These are phyloP conservation scores for Brachyptera putata DNA, from an alignment of 2,888 invertebrate genomes.

Conservation along the genomic window DNA sequence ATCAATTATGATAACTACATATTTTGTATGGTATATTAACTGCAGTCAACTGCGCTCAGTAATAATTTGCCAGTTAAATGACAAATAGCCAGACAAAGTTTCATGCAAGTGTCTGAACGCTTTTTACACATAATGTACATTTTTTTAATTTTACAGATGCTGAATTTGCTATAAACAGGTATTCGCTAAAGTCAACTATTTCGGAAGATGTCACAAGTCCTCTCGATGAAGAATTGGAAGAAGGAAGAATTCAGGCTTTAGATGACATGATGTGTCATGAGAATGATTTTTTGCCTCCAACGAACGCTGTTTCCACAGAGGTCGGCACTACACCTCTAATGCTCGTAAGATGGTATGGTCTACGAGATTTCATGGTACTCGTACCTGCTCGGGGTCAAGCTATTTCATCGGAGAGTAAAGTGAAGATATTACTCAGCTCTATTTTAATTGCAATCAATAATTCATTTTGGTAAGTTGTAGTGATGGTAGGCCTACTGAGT, in stretches of 20 bases:
- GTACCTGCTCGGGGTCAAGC: constrained; percentile 56
- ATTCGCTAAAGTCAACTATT: constrained; percentile 38
- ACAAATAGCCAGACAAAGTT: no score
- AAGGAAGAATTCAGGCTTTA: constrained; percentile 48
- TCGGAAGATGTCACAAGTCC: constrained; percentile 35
- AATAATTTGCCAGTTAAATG: no score
- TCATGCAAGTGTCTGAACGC: background rate
- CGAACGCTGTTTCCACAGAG: constrained; percentile 15
- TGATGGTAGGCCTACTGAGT: no score
- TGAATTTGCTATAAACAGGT: constrained; percentile 43
- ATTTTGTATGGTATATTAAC: no score
- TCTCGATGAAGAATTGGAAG: constrained; percentile 38
- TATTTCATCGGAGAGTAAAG: constrained; percentile 60
- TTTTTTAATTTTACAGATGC: constrained; percentile 38
- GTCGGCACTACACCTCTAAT: constrained; percentile 48
- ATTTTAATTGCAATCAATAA: constrained; percentile 78
- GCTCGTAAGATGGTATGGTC: constrained; percentile 71
- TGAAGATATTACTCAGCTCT: constrained; percentile 76
- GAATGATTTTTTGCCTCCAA: constrained; percentile 58
- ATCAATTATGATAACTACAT: no score
- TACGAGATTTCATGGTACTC: constrained; percentile 77
- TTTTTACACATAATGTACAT: background rate
- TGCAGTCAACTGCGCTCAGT: no score
- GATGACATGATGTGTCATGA: constrained; percentile 51
- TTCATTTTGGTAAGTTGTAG: constrained; percentile 58